phyloP scores from a whole-genome alignment of 1,140 invertebrate genomes.

The Eupeodes corollae region DNA sequence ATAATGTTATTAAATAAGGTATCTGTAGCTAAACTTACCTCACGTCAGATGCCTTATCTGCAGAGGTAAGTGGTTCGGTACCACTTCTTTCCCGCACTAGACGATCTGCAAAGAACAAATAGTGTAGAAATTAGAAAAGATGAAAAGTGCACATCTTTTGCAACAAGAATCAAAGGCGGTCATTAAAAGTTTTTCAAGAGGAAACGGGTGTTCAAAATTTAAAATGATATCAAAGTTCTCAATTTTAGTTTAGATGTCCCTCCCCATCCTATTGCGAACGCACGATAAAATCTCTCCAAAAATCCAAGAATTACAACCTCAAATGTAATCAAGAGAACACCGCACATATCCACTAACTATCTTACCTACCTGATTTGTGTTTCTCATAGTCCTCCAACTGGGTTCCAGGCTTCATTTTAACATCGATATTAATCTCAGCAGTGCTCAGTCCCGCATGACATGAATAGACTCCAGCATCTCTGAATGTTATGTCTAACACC shows the following conservation, averaged over 20 bases:
- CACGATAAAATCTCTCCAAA: not conserved
- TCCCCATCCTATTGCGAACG: no score
- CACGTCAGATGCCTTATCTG: conserved; percentile 26
- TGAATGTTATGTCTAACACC: conserved; percentile 61
- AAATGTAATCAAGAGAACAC: not conserved
- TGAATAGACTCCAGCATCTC: conserved; percentile 70
- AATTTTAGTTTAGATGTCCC: no score
- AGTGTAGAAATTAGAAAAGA: not conserved
- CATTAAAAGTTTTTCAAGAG: no score
- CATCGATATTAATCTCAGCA: conserved; percentile 58
- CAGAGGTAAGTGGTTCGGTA: conserved; percentile 33
- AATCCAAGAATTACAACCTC: not conserved
- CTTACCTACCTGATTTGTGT: conserved; percentile 30
- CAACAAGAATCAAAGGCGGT: not conserved
- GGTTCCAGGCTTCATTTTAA: conserved; percentile 64
- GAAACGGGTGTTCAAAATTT: no score
- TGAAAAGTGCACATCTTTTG: not conserved
- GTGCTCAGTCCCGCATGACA: conserved; percentile 66
- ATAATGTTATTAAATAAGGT: no score
- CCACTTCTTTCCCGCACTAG: conserved; percentile 30
- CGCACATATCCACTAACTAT: not conserved
- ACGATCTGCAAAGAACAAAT: conserved; percentile 18
- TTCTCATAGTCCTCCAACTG: conserved; percentile 65
- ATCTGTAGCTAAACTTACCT: no score
- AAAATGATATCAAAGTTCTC: no score